These are phyloP conservation scores for Stramonita haemastoma DNA, from an alignment of 2,888 invertebrate genomes.

Conservation along the genomic window DNA sequence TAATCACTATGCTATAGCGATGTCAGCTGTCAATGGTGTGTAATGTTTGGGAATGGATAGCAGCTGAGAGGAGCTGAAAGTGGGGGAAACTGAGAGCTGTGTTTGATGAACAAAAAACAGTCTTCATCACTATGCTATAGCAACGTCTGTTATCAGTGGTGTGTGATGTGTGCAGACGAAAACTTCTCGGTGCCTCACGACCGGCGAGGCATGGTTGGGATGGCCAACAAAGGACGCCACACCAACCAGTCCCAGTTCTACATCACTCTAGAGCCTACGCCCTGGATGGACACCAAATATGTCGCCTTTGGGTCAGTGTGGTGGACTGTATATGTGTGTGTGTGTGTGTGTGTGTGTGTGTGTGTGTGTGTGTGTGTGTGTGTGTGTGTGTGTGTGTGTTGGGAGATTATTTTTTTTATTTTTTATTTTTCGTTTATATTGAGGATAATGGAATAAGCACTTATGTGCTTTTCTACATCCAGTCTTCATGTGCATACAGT, in stretches of 20 bases:
- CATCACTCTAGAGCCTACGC: conserved; percentile 83
- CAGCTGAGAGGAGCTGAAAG: too few relatives aligned
- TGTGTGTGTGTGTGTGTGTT: conserved; percentile 16
- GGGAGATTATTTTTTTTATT: not conserved
- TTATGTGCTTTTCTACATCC: too few relatives aligned
- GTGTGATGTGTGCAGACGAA: conserved; percentile 80
- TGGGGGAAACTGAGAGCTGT: too few relatives aligned
- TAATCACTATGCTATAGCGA: too few relatives aligned
- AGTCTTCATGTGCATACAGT: too few relatives aligned
- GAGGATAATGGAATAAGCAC: too few relatives aligned
- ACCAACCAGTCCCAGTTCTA: conserved; percentile 86
- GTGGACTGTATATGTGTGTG: conserved; percentile 2
- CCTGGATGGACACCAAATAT: conserved; percentile 86
- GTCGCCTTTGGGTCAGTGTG: conserved; percentile 84
- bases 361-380: conserved; percentile 21
- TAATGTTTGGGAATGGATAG: too few relatives aligned
- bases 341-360: not conserved
- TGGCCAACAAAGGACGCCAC: conserved; percentile 85
- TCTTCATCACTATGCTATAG: too few relatives aligned
- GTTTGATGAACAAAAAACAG: too few relatives aligned
- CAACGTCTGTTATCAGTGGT: not conserved
- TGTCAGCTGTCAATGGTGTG: too few relatives aligned
- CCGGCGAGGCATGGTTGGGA: conserved; percentile 84
- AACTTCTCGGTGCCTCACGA: conserved; percentile 84
- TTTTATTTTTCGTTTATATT: too few relatives aligned